Evolutionary conservation across 1,140 invertebrate genomes (phyloP).

Genomic region (Bacillus rossius): DNA sequence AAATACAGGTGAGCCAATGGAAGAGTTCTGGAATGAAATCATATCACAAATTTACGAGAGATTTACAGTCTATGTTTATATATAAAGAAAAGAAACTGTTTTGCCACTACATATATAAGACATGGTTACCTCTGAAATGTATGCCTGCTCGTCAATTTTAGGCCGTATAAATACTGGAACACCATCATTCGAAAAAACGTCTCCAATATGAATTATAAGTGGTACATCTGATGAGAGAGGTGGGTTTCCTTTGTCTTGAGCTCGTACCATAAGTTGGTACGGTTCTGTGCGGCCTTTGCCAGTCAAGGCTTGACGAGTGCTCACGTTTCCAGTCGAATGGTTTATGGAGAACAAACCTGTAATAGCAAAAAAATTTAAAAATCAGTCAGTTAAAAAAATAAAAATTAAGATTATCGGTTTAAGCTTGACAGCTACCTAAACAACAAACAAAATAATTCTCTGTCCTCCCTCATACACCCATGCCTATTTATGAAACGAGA

Average conservation of each 20-base stretch:
- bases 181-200: constrained; percentile 78
- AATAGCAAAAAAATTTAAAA: too few relatives aligned
- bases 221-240: constrained; percentile 54
- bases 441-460: too few relatives aligned
- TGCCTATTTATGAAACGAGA: too few relatives aligned
- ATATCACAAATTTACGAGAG: too few relatives aligned
- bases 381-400: neutral
- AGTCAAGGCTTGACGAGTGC: constrained; percentile 56
- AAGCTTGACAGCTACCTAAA: too few relatives aligned
- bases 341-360: constrained; percentile 61
- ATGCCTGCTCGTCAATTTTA: constrained; percentile 59
- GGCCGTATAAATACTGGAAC: constrained; percentile 70
- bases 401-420: too few relatives aligned
- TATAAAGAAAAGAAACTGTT: constrained; percentile 2
- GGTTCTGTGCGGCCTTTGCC: constrained; percentile 71
- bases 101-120: neutral
- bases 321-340: constrained; percentile 58
- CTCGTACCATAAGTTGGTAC: constrained; percentile 61
- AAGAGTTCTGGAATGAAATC: constrained; percentile 53
- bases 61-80: neutral
- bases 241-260: constrained; percentile 62
- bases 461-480: too few relatives aligned
- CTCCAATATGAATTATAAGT: constrained; percentile 65
- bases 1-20: constrained; percentile 66
- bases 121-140: constrained; percentile 56